Evolutionary conservation across 1,140 invertebrate species (phyloP), one percentile per base, ranked within the genome.

Genomic region (Xylocopa sonorina): DNA sequence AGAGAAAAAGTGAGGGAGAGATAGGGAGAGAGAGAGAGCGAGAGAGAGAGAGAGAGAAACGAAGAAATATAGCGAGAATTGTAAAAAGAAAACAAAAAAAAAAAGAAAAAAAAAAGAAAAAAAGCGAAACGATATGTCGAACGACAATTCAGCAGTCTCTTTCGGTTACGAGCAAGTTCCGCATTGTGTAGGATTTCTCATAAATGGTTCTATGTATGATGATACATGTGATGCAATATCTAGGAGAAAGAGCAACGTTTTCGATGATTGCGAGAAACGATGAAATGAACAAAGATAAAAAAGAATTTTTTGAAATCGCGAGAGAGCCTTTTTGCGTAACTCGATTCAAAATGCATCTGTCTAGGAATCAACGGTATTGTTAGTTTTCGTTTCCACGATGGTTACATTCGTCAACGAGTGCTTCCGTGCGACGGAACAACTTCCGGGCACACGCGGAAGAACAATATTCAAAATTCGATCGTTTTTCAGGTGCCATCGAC

Each of bases 111-210:
- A 43, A 63, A 80, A 71, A 43, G 75, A 86, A 76, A 83, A 80
- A 57, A 82, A 81, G 80, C 79, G 81, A 50, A 60, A 38, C 2
- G 18, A 38, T 46, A 68, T 1, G 38, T 64, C 63, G 53, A 79
- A 71, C 57, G 60, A 67, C 76, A 80, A 87, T 83, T 84, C 73
- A 91, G 78, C 87, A 91, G 89, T 92, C 89, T 91, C 90, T 91
- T 92, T 91, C 90, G 91, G 90, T 92, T 92, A 91, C 90, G 91
- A 92, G 89, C 89, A 85, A 92, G 91, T 92, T 91, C 91, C 90
- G 91, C 88, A 88, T 87, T 91, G 89, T 89, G 90, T 92, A 92
- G 90, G 89, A 84, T 88, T 86, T 87, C 81, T 69, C 63, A 85
- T 75, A 82, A 76, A 86, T 82, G 80, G 80, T 86, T 82, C 67